Evolutionary conservation across 2,888 invertebrate species (phyloP), one percentile per base, ranked within the genome.

Genomic region (Euphydryas editha): DNA sequence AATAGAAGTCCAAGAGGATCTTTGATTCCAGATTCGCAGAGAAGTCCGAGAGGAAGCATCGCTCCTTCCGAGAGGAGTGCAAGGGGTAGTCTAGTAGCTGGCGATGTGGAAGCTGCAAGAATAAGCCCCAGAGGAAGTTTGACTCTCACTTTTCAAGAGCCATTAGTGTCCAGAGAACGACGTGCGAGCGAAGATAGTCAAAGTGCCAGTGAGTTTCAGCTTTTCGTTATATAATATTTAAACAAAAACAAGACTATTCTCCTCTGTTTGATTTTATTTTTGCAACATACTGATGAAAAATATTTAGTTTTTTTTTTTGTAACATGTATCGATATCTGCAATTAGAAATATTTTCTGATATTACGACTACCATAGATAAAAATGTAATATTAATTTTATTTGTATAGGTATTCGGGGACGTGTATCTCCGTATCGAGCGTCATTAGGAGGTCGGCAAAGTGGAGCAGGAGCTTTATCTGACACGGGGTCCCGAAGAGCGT

Each of bases 401-500:
- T 13, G 24, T 21, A 30, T 67, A 89, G 90, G 81, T 44, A 78
- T 76, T 1, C 79, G 85, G 46, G 90, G 90, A 46, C 92, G 95
- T 10, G 93, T 93, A 59, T 95, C 95, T 0, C 95, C 95, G 0
- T 95, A 95, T 84, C 89, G 95, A 65, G 91, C 93, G 2, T 93
- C 93, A 1, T 61, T 92, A 70, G 83, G 80, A 1, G 93, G 92
- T 21, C 84, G 93, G 7, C 92, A 90, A 71, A 84, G 88, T 18
- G 87, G 88, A 0, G 76, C 85, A 0, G 92, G 87, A 0, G 84
- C 85, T 0, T 87, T 93, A 62, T 94, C 94, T 0, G 95, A 95
- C 64, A 86, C 90, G 0, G 95, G 94, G 0, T 95, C 95, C 0
- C 88, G 96, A 62, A 87, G 96, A 69, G 95, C 95, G 2, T 96